Evolutionary conservation across 1,140 invertebrate genomes (phyloP), one percentile per base, ranked within the genome.

Genomic region (Cydia fagiglandana): DNA sequence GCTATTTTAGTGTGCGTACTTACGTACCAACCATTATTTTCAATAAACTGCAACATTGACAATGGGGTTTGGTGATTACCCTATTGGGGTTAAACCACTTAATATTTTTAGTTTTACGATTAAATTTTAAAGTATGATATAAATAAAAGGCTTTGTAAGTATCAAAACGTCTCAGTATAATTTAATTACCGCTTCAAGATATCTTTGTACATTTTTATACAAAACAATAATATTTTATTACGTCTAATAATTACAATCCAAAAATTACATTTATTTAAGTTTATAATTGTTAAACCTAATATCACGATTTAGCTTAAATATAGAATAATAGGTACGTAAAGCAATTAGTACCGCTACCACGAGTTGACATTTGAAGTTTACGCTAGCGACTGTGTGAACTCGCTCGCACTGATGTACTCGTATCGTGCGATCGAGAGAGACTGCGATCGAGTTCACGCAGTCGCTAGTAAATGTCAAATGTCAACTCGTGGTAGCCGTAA

Each of bases 191-290:
- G 84, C 84, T 88, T 85, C 86, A 89, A 91, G 91, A 93, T 91
- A 90, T 88, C 86, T 93, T 91, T 93, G 91, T 93, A 93, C 91
- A 93, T 85, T 90, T 86, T 92, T 91, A 91, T 93, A 93, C 90
- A 93, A 92, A 91, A 91, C 90, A 91, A 93, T 92, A 91, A 90
- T 91, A 88, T 61, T 86, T 86, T 84, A 86, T 91, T 90, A 91
- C 76, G 83, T 87, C 91, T 92, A 92, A 89, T 92, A 92, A 92
- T 92, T 91, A 92, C 90, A 92, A 91, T 91, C 86, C 86, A 91
- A 91, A 92, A 91, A 93, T 91, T 91, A 93, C 89, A 91, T 91
- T 90, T 91, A 90, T 91, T 89, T 89, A 88, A 88, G 86, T 90
- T 92, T 87, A 91, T 89, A 89, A 89, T 92, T 89, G 88, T 92